Evolutionary conservation across 2,888 invertebrate genomes (phyloP), one percentile per base, ranked within the genome.

Genomic region (Drosophila aldrichi): DNA sequence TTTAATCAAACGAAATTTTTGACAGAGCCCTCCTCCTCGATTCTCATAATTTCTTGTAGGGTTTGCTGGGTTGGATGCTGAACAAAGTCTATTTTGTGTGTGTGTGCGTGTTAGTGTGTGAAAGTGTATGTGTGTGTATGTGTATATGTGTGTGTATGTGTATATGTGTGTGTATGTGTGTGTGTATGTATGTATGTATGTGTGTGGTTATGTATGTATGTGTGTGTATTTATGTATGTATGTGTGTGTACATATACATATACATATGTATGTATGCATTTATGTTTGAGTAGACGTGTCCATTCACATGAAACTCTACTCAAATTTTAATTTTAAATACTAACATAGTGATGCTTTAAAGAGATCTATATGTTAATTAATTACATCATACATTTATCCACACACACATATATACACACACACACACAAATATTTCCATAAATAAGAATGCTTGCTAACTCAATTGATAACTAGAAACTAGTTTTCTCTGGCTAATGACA

Each of bases 41-140:
- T 52, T 52, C 51, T 52, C 51, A 52, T 8, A 9, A 36, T 36
- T 36, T 52, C 9, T 22, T 20, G 51, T 52, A 36, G 22, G 51
- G 3, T 9, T 8, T 6, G 20, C 3, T 2, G 18, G 8, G 2
- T 20, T 20, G n/a, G 3, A 3, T 14, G 32, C 4, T 18, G 2
- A 20, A 14, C 20, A 9, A 3, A 20, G 20, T 49, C 14, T 20
- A 12, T 14, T 9, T 20, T 18, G 46, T 10, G 48, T 29, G n/a
- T 18, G 46, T 10, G 48, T 29, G n/a, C 10, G 29, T 10, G 25
- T 2, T 29, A n/a, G 2, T 0, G 1, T 46, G 44, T 46, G 44
- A 3, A 22, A 1, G 22, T 44, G 44, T 44, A 1, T 18, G 20
- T 18, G 2, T 0, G 22, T 44, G 20, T 2, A 14, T 2, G 7